Conservation (phyloP, 2,113 vertebrate species). For the Crotophaga sulcirostris region DNA sequence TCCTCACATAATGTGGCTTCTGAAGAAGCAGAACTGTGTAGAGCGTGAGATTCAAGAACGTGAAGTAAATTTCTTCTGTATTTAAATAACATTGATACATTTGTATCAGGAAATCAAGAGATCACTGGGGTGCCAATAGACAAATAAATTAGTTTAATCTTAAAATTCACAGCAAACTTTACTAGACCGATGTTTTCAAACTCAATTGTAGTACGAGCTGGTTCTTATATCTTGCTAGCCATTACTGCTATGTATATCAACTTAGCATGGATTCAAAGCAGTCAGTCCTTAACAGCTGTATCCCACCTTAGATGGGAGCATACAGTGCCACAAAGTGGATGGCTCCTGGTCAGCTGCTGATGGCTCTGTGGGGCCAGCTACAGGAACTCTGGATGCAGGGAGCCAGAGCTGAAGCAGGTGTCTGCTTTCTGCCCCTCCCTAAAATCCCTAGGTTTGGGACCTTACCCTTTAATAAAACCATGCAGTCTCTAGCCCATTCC, state of each 20-base stretch:
- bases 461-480: accelerated
- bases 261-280: not conserved
- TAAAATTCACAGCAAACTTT: not conserved
- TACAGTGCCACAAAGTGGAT: not conserved
- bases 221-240: not conserved
- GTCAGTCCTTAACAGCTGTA: not conserved
- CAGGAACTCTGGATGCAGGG: not conserved
- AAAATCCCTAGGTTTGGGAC: not conserved
- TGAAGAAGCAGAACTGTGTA: not conserved
- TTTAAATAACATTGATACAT: not conserved
- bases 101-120: not conserved
- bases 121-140: not conserved
- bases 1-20: not conserved
- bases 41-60: not conserved
- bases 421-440: not conserved
- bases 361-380: not conserved
- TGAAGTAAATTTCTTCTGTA: not conserved
- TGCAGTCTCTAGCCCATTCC: not conserved
- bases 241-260: not conserved
- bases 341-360: accelerated
- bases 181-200: not conserved
- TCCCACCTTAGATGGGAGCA: not conserved
- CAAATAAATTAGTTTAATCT: not conserved
- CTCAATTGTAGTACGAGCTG: not conserved
- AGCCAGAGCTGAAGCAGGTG: not conserved